These are phyloP conservation scores for Hoplostethus atlanticus DNA, from an alignment of 2,797 vertebrate genomes.

Conservation along the genomic window DNA sequence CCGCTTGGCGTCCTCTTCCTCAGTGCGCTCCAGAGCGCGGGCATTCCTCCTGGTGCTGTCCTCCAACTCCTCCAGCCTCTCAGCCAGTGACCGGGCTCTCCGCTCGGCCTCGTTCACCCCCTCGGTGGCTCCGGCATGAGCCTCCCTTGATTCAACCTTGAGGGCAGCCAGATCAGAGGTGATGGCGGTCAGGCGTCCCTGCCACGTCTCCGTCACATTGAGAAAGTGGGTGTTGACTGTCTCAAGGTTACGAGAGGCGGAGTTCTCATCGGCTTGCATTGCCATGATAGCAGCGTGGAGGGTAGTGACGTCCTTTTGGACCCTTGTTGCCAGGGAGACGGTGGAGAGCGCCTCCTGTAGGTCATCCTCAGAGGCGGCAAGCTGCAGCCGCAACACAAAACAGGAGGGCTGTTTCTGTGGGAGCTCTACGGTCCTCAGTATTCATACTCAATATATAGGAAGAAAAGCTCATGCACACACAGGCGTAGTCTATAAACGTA, in stretches of 20 bases:
- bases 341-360: slow-evolving; percentile 85
- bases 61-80: slow-evolving; percentile 90
- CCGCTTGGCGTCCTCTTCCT: slow-evolving; percentile 87
- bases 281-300: slow-evolving; percentile 80
- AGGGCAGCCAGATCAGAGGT: slow-evolving; percentile 81
- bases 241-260: slow-evolving; percentile 83
- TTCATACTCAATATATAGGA: slow-evolving; percentile 11
- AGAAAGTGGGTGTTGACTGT: slow-evolving; percentile 86
- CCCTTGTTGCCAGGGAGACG: slow-evolving; percentile 82
- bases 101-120: slow-evolving; percentile 90
- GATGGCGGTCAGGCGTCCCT: slow-evolving; percentile 81
- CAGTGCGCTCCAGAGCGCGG: slow-evolving; percentile 88
- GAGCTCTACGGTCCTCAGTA: slow-evolving; percentile 56
- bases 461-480: slow-evolving; percentile 15
- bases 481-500: background rate
- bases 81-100: slow-evolving; percentile 82
- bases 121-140: slow-evolving; percentile 85
- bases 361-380: slow-evolving; percentile 88
- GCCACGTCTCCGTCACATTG: slow-evolving; percentile 88
- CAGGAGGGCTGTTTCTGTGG: slow-evolving; percentile 83
- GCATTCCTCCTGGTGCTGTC: slow-evolving; percentile 91
- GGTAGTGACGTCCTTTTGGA: slow-evolving; percentile 86
- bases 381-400: slow-evolving; percentile 97
- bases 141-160: slow-evolving; percentile 87
- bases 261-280: slow-evolving; percentile 85